Evolutionary conservation across 2,797 vertebrate genomes (phyloP), one percentile per base, ranked within the genome.

Genomic region (Etheostoma perlongum): DNA sequence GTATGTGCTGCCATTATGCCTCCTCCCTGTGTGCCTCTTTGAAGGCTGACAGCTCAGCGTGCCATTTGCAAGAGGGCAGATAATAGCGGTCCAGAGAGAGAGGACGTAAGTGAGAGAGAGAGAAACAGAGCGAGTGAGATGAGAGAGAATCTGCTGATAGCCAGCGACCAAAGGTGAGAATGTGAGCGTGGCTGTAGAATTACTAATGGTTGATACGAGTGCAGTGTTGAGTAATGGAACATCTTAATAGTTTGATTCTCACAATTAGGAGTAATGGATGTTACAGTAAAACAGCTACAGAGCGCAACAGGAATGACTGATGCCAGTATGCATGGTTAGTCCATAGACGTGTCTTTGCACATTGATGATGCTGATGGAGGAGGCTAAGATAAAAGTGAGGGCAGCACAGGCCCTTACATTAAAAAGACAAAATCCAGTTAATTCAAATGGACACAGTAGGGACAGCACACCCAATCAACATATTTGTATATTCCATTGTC

Each of bases 251-350:
- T 79, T 70, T 68, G 66, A 85, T 84, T 84, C 82, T 86, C 81
- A 83, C 85, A 86, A 88, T 89, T 79, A 87, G 73, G 33, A 79
- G 33, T 88, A 86, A 91, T 89, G 88, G 73, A 89, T 87, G 86
- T 68, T 82, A 85, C 75, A 82, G 79, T 84, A 60, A 78, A 83
- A 76, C 65, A 82, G 86, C 74, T 53, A 57, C 27, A 71, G 64
- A 88, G 75, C 33, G 30, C 51, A 76, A 78, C 87, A 72, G 53
- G 54, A 86, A 74, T 78, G 88, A 85, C 69, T 57, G 71, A 86
- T 87, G 85, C 74, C 48, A 44, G 71, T 77, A 74, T 69, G 74
- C 70, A 76, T 79, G 85, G 89, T 87, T 71, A 86, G 59, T 60
- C 72, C 49, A 59, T 21, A 66, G 73, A 82, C 15, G 66, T 71